Evolutionary conservation across 2,888 invertebrate species (phyloP).

Genomic region (Polymixis lichenea): DNA sequence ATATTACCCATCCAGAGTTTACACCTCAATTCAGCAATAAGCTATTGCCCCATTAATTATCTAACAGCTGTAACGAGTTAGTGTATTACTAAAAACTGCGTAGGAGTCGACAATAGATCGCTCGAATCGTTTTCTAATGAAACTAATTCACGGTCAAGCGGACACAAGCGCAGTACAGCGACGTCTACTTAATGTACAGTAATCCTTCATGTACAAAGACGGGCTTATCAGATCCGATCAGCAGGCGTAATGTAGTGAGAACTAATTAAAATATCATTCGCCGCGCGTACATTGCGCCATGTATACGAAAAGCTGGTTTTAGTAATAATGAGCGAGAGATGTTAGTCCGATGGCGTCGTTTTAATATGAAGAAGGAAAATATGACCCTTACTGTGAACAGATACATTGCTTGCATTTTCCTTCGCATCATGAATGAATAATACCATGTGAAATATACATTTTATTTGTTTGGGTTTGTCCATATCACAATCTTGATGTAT

Average conservation of each 20-base stretch:
- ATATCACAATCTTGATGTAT: constrained; percentile 1
- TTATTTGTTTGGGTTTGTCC: background rate
- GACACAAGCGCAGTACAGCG: constrained; percentile 4
- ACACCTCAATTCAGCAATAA: background rate
- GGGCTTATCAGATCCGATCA: constrained; percentile 27
- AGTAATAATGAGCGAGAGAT: constrained; percentile 48
- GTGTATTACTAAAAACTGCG: background rate
- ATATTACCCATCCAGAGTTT: too few relatives aligned
- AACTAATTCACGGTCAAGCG: constrained; percentile 25
- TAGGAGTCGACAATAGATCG: constrained; percentile 6
- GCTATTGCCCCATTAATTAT: background rate
- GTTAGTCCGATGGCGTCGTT: constrained; percentile 31
- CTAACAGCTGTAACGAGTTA: background rate
- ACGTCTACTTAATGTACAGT: background rate
- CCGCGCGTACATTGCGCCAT: constrained; percentile 8
- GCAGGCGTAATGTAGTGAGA: constrained; percentile 8
- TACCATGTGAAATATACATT: background rate
- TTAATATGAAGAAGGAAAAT: constrained; percentile 18
- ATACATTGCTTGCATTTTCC: constrained; percentile 11
- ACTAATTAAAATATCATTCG: constrained; percentile 34
- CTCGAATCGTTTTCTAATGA: constrained; percentile 17
- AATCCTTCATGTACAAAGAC: constrained; percentile 12
- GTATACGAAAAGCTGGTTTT: constrained; percentile 10
- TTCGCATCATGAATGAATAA: constrained; percentile 9
- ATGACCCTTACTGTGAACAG: background rate